These are phyloP conservation scores for Charaxes varanes DNA, from an alignment of 1,140 invertebrate genomes.

Conservation along the genomic window DNA sequence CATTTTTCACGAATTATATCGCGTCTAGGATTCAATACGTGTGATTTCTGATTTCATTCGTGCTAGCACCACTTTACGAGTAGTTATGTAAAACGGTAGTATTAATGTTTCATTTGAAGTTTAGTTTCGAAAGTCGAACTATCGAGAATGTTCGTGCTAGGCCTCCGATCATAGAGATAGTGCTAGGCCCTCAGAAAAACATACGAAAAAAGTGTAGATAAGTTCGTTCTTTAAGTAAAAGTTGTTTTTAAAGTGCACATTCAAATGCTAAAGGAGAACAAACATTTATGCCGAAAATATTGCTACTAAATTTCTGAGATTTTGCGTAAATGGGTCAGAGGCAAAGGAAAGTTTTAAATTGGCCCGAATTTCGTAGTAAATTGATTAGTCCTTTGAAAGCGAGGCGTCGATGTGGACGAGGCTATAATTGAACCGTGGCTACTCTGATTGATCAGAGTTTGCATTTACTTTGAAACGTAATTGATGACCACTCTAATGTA, in stretches of 20 bases:
- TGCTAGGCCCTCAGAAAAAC: no score
- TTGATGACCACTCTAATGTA: constrained; percentile 1
- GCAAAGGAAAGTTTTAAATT: constrained; percentile 21
- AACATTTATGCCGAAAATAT: constrained; percentile 4
- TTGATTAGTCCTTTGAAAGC: constrained; percentile 29
- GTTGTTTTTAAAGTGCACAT: background rate
- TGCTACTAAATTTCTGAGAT: constrained; percentile 11
- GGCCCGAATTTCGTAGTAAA: constrained; percentile 23
- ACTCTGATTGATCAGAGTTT: constrained; percentile 18
- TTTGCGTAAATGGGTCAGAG: constrained; percentile 18
- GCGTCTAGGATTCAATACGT: no score
- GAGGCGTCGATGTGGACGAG: constrained; percentile 19
- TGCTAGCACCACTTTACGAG: no score
- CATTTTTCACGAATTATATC: no score
- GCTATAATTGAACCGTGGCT: constrained; percentile 18
- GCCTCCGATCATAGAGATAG: no score
- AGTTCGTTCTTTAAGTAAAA: no score
- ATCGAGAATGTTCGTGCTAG: no score
- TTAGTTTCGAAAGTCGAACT: no score
- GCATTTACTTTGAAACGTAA: constrained; percentile 9
- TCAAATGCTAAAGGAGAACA: constrained; percentile 4
- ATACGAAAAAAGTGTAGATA: no score
- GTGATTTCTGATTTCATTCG: no score
- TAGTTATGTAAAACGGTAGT: no score
- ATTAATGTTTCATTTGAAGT: no score